Percentiles rank a stretch among this genome's conserved stretches.
phyloP scores from a whole-genome alignment of 2,797 vertebrate genomes.

The Acanthis flammea region DNA sequence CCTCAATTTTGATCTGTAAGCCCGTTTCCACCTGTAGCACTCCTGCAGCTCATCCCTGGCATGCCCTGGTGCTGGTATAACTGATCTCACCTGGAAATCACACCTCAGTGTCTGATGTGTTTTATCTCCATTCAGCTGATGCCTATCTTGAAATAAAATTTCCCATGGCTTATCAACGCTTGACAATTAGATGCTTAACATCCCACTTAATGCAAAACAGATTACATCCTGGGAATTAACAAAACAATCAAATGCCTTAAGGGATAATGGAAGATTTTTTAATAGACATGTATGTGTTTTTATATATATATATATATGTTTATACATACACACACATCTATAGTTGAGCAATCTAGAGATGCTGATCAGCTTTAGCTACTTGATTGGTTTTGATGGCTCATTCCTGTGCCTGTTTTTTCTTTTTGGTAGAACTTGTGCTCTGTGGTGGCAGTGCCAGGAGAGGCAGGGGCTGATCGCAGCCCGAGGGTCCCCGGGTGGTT shows the following conservation, averaged over 20 bases:
- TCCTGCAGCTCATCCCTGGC: not conserved
- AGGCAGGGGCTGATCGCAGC: not conserved
- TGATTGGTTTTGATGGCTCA: not conserved
- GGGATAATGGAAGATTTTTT: slow-evolving; percentile 11
- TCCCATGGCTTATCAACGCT: slow-evolving; percentile 56
- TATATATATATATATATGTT: not conserved
- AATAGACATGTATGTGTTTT: not conserved
- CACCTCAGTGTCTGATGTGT: not conserved
- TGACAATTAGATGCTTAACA: slow-evolving; percentile 51
- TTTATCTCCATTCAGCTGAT: slow-evolving; percentile 52
- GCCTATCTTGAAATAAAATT: slow-evolving; percentile 43
- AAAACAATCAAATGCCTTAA: slow-evolving; percentile 45
- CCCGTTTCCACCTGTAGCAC: not conserved
- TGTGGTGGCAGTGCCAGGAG: not conserved
- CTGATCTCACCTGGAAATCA: slow-evolving; percentile 17
- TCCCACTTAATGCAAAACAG: slow-evolving; percentile 58
- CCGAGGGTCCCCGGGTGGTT: not conserved
- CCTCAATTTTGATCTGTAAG: not conserved
- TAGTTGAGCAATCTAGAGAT: not conserved
- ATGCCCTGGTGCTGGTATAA: not conserved
- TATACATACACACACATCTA: not conserved
- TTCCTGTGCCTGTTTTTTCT: not conserved
- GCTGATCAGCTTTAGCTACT: not conserved
- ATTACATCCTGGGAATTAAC: slow-evolving; percentile 60
- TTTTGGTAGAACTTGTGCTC: not conserved